phyloP scores from a whole-genome alignment of 2,888 invertebrate species.

The Cantharis rustica region DNA sequence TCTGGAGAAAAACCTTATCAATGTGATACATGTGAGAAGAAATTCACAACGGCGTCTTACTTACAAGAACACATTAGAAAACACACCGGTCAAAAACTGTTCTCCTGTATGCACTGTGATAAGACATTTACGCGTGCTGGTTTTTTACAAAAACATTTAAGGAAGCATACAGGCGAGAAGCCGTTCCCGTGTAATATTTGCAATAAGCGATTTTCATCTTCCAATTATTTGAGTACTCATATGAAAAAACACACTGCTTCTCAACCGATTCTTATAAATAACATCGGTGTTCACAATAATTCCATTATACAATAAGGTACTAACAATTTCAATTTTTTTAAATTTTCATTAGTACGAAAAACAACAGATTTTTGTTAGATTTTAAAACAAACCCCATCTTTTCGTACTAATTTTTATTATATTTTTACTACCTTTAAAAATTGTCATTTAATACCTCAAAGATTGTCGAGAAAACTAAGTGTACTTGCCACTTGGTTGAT shows the following conservation, averaged over 20 bases:
- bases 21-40: conserved; percentile 26
- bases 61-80: conserved; percentile 26
- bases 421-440: too few species aligned
- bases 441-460: too few species aligned
- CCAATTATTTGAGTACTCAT: conserved; percentile 29
- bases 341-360: too few species aligned
- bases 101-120: conserved; percentile 27
- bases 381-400: too few species aligned
- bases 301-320: conserved; percentile 38
- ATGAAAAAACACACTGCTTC: conserved; percentile 24
- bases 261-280: conserved; percentile 15
- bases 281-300: conserved; percentile 8
- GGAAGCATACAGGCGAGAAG: conserved; percentile 30
- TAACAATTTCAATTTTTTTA: not conserved
- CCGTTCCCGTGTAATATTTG: conserved; percentile 27
- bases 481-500: too few species aligned
- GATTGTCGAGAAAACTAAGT: too few species aligned
- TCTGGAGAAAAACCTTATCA: conserved; percentile 26
- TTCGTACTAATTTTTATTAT: too few species aligned
- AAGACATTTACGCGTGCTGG: conserved; percentile 24
- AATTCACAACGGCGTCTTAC: conserved; percentile 27
- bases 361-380: too few species aligned
- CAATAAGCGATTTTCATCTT: conserved; percentile 29
- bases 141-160: conserved; percentile 24
- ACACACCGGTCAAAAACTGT: conserved; percentile 25